Conservation (phyloP, 2,113 vertebrate species). For the Onychostoma macrolepis region DNA sequence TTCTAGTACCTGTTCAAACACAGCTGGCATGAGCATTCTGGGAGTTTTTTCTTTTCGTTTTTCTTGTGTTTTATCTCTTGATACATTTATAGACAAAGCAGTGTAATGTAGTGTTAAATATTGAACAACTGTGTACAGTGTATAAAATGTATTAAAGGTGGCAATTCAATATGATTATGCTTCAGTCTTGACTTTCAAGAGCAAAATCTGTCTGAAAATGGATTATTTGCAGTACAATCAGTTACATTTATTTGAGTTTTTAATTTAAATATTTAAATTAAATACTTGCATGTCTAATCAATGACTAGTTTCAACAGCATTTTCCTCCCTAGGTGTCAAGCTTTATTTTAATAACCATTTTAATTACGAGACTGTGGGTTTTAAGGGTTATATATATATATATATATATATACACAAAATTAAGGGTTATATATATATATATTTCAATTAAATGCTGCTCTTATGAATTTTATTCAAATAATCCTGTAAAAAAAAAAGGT, state of each 20-base stretch:
- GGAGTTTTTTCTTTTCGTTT: neutral
- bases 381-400: too few relatives aligned
- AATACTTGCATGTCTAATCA: neutral
- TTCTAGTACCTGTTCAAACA: slow-evolving; percentile 66
- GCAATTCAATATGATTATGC: slow-evolving; percentile 49
- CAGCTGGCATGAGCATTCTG: slow-evolving; percentile 67
- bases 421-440: too few relatives aligned
- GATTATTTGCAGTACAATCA: neutral
- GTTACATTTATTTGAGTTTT: neutral
- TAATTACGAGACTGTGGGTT: neutral
- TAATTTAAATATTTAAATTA: neutral
- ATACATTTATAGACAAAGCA: slow-evolving; percentile 75
- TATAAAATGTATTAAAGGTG: slow-evolving; percentile 73
- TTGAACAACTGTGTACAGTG: slow-evolving; percentile 81
- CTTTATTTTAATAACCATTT: neutral
- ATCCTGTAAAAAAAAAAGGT: too few relatives aligned
- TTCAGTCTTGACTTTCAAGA: neutral
- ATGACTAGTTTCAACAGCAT: neutral
- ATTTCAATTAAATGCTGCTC: too few relatives aligned
- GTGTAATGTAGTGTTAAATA: slow-evolving; percentile 82
- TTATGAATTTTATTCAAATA: too few relatives aligned
- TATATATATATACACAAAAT: too few relatives aligned
- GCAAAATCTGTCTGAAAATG: neutral
- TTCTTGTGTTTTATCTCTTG: slow-evolving; percentile 69
- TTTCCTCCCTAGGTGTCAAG: neutral